A percentile compares a stretch with the other conserved stretches of the same genome.
phyloP scores from a whole-genome alignment of 2,888 invertebrate genomes.

The Mesochorus sp. region DNA sequence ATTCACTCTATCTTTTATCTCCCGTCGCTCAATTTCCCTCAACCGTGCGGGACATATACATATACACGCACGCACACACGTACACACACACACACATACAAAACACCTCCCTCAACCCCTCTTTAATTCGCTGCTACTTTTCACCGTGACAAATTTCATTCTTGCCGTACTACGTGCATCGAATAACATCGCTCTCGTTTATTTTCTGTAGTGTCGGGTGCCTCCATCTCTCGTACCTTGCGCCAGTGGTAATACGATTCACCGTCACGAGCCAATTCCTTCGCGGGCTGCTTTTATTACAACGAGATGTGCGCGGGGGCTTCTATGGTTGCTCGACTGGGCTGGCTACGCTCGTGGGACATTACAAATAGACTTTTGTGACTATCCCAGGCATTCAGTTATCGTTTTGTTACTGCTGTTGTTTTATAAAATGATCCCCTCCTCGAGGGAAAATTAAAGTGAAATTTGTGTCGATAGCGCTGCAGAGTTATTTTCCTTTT shows the following conservation, averaged over 20 bases:
- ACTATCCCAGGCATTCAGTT: background rate
- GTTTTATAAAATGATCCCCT: background rate
- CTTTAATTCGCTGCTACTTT: constrained; percentile 73
- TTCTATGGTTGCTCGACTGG: background rate
- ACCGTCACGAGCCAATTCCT: constrained; percentile 33
- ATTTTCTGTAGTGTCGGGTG: constrained; percentile 11
- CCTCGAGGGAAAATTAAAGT: background rate
- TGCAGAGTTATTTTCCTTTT: too few relatives aligned
- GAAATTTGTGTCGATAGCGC: background rate
- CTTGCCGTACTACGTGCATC: constrained; percentile 72
- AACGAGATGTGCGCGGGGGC: background rate
- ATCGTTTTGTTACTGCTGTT: background rate
- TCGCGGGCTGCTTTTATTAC: constrained; percentile 21
- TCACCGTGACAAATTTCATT: constrained; percentile 74
- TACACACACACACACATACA: constrained; percentile 4
- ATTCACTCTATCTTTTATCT: background rate
- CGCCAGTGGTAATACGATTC: constrained; percentile 13
- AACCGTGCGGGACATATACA: constrained; percentile 7
- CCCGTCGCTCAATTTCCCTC: constrained; percentile 64
- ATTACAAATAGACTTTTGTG: background rate
- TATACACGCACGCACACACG: background rate
- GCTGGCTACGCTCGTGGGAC: background rate
- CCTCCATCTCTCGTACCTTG: background rate
- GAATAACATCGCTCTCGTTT: constrained; percentile 64
- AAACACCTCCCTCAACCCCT: constrained; percentile 58